These are phyloP conservation scores for Euplexia lucipara DNA, from an alignment of 2,888 invertebrate species.

Conservation along the genomic window DNA sequence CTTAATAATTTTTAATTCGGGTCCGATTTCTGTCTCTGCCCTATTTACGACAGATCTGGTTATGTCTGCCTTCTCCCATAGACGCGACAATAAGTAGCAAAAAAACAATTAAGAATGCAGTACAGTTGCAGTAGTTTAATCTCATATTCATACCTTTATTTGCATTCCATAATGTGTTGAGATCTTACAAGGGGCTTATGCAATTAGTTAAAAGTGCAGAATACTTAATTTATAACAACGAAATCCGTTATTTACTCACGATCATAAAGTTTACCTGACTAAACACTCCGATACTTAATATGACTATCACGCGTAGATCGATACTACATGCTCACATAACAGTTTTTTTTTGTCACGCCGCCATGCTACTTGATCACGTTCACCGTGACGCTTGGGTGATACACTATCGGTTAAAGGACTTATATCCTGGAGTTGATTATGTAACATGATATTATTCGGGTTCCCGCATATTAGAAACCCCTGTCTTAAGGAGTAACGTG, in stretches of 20 bases:
- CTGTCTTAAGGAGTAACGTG: not conserved
- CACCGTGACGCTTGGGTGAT: constrained; percentile 25
- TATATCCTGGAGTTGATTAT: constrained; percentile 22
- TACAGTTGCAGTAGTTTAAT: too few relatives aligned
- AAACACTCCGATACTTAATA: not conserved
- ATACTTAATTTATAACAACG: too few relatives aligned
- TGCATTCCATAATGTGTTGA: too few relatives aligned
- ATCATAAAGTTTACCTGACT: not conserved
- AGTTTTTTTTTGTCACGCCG: not conserved
- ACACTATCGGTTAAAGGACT: constrained; percentile 9
- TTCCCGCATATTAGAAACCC: not conserved
- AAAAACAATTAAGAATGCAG: too few relatives aligned
- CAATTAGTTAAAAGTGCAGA: too few relatives aligned
- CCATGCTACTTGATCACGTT: constrained; percentile 25
- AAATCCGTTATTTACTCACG: not conserved
- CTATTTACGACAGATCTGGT: too few relatives aligned
- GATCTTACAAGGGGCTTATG: too few relatives aligned
- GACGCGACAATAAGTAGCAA: too few relatives aligned
- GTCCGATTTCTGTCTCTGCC: too few relatives aligned
- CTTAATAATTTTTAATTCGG: too few relatives aligned
- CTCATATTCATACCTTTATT: too few relatives aligned
- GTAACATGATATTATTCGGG: constrained; percentile 3
- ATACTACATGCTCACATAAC: not conserved
- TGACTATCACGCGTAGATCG: constrained; percentile 1
- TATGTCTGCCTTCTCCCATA: too few relatives aligned